A percentile compares a stretch with the other conserved stretches of the same genome.
phyloP scores from a whole-genome alignment of 1,140 invertebrate species.

The Papilio polytes region DNA sequence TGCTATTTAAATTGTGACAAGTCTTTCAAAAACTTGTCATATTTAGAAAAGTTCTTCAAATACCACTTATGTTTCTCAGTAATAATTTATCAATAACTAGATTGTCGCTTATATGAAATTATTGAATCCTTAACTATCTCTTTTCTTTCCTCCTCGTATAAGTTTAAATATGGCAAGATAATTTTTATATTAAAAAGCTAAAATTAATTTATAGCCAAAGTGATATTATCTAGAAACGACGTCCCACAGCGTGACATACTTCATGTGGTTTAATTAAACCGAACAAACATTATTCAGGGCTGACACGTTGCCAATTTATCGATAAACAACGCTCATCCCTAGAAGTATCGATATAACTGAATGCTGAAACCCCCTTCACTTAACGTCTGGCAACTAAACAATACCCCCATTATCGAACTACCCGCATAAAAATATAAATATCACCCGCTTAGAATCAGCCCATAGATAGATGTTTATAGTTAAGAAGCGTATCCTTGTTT shows the following conservation, averaged over 20 bases:
- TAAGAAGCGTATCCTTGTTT: constrained; percentile 12
- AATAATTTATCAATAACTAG: neutral
- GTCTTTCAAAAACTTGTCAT: too few relatives aligned
- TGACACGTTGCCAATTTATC: constrained; percentile 32
- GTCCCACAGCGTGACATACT: constrained; percentile 7
- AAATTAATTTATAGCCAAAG: neutral
- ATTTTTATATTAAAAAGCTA: constrained; percentile 1
- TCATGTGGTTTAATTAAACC: constrained; percentile 20
- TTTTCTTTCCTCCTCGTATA: neutral
- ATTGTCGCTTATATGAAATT: neutral
- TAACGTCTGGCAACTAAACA: constrained; percentile 51
- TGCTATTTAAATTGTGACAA: too few relatives aligned
- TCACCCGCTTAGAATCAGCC: constrained; percentile 40
- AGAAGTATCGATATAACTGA: constrained; percentile 43
- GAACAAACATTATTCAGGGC: constrained; percentile 9
- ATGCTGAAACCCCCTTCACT: constrained; percentile 49
- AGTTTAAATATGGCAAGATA: neutral
- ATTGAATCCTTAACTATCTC: neutral
- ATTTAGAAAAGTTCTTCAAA: too few relatives aligned
- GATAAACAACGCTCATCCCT: constrained; percentile 40
- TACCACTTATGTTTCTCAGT: too few relatives aligned
- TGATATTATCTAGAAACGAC: neutral
- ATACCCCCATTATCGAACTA: constrained; percentile 51
- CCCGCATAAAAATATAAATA: constrained; percentile 57
- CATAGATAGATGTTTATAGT: constrained; percentile 40